Evolutionary conservation across 2,113 vertebrate species (phyloP).

Genomic region (Heloderma charlesbogerti): DNA sequence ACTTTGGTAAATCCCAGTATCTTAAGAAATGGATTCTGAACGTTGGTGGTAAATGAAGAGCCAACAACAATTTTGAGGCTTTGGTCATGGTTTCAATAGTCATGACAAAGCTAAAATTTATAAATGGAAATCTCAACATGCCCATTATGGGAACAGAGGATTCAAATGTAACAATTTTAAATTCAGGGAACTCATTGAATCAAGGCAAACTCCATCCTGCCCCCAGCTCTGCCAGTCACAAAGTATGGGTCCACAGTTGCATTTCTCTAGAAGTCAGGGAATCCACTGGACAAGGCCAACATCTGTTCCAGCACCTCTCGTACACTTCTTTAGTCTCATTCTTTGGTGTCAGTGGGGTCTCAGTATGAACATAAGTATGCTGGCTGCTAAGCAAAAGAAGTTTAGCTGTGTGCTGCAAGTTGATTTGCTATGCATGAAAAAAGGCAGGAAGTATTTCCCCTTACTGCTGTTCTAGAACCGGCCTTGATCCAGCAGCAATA

Average conservation of each 20-base stretch:
- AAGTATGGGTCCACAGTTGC: not conserved
- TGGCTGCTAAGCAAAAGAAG: not conserved
- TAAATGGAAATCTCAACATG: not conserved
- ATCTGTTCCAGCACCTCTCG: not conserved
- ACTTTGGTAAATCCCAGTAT: not conserved
- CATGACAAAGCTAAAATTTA: not conserved
- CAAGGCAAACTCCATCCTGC: not conserved
- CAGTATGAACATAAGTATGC: not conserved
- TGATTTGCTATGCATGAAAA: not conserved
- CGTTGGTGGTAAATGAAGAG: not conserved
- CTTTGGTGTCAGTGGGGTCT: not conserved
- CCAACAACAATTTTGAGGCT: not conserved
- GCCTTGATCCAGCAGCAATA: not conserved
- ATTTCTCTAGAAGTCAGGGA: not conserved
- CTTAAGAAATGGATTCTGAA: not conserved
- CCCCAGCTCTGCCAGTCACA: not conserved
- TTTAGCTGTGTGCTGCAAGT: not conserved
- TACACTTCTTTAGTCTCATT: not conserved
- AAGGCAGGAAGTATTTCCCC: not conserved
- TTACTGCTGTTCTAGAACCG: not conserved
- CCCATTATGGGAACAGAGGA: not conserved
- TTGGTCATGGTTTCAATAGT: not conserved
- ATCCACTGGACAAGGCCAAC: not conserved
- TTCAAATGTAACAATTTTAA: not conserved
- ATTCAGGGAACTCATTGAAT: not conserved